Conservation (phyloP, 2,797 vertebrate genomes). For the Eupleurogrammus muticus region DNA sequence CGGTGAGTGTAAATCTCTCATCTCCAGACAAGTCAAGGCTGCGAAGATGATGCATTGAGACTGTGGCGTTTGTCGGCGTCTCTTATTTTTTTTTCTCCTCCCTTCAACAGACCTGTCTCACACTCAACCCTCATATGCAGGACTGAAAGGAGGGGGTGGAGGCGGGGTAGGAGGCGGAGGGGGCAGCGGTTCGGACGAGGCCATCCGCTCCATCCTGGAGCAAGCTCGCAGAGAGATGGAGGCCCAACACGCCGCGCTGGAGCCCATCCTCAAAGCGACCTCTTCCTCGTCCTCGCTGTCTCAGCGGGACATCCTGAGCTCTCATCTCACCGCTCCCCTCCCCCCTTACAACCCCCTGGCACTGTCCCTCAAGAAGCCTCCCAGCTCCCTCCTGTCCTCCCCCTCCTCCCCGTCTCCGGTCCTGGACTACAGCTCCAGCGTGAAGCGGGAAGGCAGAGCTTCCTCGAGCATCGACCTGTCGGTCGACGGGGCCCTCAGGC, state of each 20-base stretch:
- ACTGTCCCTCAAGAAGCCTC: constrained; percentile 93
- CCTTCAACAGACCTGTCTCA: constrained; percentile 90
- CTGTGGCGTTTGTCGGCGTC: constrained; percentile 16
- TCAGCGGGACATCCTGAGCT: constrained; percentile 81
- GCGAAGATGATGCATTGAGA: constrained; percentile 32
- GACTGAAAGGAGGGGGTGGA: constrained; percentile 84
- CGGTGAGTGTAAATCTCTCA: constrained; percentile 77
- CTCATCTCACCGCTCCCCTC: constrained; percentile 79
- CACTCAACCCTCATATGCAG: constrained; percentile 84
- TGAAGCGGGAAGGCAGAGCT: constrained; percentile 89
- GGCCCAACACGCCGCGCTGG: constrained; percentile 93
- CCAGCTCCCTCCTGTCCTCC: constrained; percentile 78
- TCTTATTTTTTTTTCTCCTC: constrained; percentile 45
- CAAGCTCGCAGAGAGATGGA: constrained; percentile 97
- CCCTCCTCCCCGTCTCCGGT: constrained; percentile 85
- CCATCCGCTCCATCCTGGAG: constrained; percentile 96
- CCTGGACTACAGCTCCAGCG: constrained; percentile 86
- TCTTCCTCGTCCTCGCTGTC: constrained; percentile 87
- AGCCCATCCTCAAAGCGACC: constrained; percentile 92
- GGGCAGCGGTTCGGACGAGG: constrained; percentile 90
- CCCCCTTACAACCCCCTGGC: constrained; percentile 91
- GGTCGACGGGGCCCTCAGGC: constrained; percentile 85
- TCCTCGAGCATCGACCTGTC: constrained; percentile 84
- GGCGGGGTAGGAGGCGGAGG: constrained; percentile 60
- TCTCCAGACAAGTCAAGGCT: constrained; percentile 26